Conservation (phyloP, 2,113 vertebrate genomes). For the Erythrocebus patas region DNA sequence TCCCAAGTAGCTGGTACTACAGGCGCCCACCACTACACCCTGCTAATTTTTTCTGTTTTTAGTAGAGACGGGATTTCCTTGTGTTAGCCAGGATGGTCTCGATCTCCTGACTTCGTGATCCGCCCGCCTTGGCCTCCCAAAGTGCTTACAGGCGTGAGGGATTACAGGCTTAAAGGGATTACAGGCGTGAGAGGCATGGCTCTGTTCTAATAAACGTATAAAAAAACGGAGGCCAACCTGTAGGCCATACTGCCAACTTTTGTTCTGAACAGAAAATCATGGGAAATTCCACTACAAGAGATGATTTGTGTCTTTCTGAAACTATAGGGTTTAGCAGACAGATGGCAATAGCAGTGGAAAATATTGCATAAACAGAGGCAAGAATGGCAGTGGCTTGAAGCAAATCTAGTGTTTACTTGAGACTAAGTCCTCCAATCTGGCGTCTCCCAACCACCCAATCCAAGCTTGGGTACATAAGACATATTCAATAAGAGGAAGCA, state of each 20-base stretch:
- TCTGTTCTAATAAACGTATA: neutral
- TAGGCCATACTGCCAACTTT: neutral
- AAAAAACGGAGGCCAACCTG: neutral
- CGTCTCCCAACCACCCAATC: neutral
- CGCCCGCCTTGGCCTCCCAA: too few relatives aligned
- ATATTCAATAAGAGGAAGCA: neutral
- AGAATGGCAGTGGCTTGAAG: neutral
- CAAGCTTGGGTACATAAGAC: neutral
- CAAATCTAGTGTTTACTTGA: neutral
- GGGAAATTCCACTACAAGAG: neutral
- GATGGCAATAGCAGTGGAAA: neutral
- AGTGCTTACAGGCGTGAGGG: too few relatives aligned
- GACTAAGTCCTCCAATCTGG: fast-evolving
- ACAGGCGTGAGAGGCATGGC: too few relatives aligned
- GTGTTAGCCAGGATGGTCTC: too few relatives aligned
- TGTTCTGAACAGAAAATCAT: neutral
- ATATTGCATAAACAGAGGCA: neutral
- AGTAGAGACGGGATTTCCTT: too few relatives aligned
- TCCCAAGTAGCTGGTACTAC: too few relatives aligned
- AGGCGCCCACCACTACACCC: too few relatives aligned
- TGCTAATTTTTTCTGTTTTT: too few relatives aligned
- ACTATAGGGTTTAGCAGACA: neutral
- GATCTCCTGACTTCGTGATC: too few relatives aligned
- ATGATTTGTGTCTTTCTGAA: neutral
- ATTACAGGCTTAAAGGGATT: too few relatives aligned